Evolutionary conservation across 2,888 invertebrate species (phyloP).

Genomic region (Coenonympha glycerion): DNA sequence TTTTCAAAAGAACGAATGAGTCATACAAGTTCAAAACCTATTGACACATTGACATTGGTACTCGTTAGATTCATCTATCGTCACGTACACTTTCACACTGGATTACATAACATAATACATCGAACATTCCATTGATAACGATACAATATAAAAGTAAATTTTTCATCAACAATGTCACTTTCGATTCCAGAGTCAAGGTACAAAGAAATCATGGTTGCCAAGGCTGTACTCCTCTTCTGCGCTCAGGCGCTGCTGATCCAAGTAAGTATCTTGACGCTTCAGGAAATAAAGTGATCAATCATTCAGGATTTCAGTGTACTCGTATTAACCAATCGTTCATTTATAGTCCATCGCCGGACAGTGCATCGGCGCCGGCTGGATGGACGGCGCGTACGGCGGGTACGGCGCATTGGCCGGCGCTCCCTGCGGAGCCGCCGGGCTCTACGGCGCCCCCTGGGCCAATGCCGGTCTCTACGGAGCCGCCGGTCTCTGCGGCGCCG

Average conservation of each 20-base stretch:
- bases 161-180: neutral
- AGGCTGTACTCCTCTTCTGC: constrained; percentile 33
- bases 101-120: neutral
- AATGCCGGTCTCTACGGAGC: constrained; percentile 15
- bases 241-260: constrained; percentile 34
- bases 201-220: constrained; percentile 30
- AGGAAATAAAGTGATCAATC: too few species aligned
- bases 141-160: constrained; percentile 5
- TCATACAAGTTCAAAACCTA: too few species aligned
- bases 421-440: constrained; percentile 16
- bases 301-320: too few species aligned
- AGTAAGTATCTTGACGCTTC: constrained; percentile 26
- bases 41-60: too few species aligned
- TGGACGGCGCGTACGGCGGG: constrained; percentile 4
- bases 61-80: neutral
- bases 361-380: constrained; percentile 23
- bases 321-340: too few species aligned
- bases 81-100: neutral
- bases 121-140: neutral
- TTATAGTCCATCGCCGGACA: constrained; percentile 32
- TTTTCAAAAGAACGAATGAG: too few species aligned
- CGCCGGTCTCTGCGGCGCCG: constrained; percentile 12
- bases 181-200: constrained; percentile 12
- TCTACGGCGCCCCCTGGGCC: constrained; percentile 15
- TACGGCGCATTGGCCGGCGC: constrained; percentile 21